These are phyloP conservation scores for Blomia tropicalis DNA, from an alignment of 2,888 invertebrate genomes.

Conservation along the genomic window DNA sequence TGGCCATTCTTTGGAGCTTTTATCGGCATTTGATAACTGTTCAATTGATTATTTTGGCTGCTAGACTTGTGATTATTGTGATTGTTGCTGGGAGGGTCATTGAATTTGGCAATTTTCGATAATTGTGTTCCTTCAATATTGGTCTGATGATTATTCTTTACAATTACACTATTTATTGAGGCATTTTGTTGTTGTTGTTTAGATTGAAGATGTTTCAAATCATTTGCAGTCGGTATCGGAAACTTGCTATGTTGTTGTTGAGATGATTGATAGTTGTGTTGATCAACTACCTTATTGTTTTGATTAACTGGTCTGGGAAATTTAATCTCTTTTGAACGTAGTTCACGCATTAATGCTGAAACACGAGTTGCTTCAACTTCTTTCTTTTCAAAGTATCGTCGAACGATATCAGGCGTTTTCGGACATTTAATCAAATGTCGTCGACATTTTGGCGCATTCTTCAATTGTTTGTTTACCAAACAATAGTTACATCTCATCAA, in stretches of 20 bases:
- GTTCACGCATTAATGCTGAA: slow-evolving; percentile 12
- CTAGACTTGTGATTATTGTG: no score
- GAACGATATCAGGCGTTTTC: slow-evolving; percentile 5
- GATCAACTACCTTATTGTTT: background rate
- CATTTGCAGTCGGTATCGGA: slow-evolving; percentile 7
- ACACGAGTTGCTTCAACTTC: slow-evolving; percentile 12
- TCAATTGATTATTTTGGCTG: no score
- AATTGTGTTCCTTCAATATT: no score
- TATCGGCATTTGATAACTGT: no score
- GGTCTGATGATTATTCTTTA: background rate
- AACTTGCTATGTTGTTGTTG: background rate
- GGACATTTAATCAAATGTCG: slow-evolving; percentile 12
- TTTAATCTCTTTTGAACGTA: slow-evolving; percentile 9
- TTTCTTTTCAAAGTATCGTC: slow-evolving; percentile 2
- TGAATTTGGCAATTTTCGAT: no score
- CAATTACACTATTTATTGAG: background rate
- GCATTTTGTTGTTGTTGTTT: slow-evolving; percentile 7
- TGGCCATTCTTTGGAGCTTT: no score
- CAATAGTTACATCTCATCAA: slow-evolving; percentile 10
- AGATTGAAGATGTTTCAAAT: slow-evolving; percentile 1
- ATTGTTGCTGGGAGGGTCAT: no score
- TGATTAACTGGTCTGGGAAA: background rate
- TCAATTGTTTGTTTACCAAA: slow-evolving; percentile 9
- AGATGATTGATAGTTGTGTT: background rate
- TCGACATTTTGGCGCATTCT: slow-evolving; percentile 17